These are phyloP conservation scores for Cephus pygmeus DNA, from an alignment of 2,888 invertebrate species.

Conservation along the genomic window DNA sequence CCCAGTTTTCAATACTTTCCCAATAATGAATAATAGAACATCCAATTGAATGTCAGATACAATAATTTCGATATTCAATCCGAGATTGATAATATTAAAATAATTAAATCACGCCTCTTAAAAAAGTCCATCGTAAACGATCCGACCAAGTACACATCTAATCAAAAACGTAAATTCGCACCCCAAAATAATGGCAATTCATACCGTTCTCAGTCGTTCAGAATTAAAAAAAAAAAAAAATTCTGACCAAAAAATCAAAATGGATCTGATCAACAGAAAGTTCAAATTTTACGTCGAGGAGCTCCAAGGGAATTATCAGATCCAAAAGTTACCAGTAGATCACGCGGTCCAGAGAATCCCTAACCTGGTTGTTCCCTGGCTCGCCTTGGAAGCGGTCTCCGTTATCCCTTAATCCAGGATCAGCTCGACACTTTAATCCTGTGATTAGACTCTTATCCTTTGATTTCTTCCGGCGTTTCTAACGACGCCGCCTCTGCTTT, in stretches of 20 bases:
- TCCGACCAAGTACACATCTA: neutral
- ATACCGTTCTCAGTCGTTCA: neutral
- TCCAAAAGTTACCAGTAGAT: slow-evolving; percentile 41
- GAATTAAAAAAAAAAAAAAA: neutral
- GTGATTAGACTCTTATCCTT: slow-evolving; percentile 39
- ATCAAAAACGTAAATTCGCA: neutral
- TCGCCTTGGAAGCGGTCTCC: slow-evolving; percentile 21
- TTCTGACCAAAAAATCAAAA: neutral
- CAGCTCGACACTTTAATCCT: slow-evolving; percentile 42
- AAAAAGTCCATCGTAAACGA: too few relatives aligned
- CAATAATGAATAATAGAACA: neutral
- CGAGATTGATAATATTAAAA: too few relatives aligned
- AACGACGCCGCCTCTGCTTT: neutral
- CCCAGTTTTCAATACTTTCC: neutral
- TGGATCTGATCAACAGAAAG: neutral
- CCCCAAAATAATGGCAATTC: neutral
- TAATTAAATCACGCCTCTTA: too few relatives aligned
- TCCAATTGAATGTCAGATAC: neutral
- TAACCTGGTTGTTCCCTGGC: slow-evolving; percentile 24
- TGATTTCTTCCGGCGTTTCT: slow-evolving; percentile 32
- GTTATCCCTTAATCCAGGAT: slow-evolving; percentile 47
- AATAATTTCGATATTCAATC: neutral
- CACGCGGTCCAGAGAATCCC: slow-evolving; percentile 31
- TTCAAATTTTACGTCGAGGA: neutral
- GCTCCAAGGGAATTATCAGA: slow-evolving; percentile 30